Evolutionary conservation across 2,797 vertebrate species (phyloP).

Genomic region (Arnoldichthys spilopterus): DNA sequence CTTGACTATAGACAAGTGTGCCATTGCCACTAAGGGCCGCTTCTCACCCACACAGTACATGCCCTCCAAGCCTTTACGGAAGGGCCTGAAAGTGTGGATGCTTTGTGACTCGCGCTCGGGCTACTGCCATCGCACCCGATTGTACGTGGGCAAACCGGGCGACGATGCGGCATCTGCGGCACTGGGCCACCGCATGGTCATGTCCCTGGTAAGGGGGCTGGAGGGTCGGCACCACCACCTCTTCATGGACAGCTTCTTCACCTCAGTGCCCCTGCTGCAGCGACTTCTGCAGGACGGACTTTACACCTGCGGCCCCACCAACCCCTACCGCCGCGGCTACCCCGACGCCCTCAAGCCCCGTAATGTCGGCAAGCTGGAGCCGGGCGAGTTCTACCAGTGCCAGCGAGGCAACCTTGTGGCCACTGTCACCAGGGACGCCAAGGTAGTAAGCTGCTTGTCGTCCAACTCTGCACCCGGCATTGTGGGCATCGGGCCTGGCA

Average conservation of each 20-base stretch:
- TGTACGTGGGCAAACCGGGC: constrained; percentile 74
- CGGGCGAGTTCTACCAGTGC: constrained; percentile 84
- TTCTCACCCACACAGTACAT: constrained; percentile 81
- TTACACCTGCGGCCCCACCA: constrained; percentile 81
- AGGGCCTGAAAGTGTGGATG: constrained; percentile 85
- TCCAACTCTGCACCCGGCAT: constrained; percentile 83
- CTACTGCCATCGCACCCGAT: constrained; percentile 82
- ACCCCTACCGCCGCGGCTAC: constrained; percentile 77
- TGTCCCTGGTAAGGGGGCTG: constrained; percentile 78
- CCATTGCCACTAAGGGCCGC: constrained; percentile 76
- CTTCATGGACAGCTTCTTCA: constrained; percentile 85
- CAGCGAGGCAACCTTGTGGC: constrained; percentile 82
- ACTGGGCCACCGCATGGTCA: constrained; percentile 75
- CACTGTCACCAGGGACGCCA: constrained; percentile 79
- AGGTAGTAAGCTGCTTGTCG: constrained; percentile 80
- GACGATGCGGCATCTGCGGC: constrained; percentile 65
- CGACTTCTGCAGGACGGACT: constrained; percentile 77
- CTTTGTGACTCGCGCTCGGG: constrained; percentile 83
- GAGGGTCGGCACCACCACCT: constrained; percentile 82
- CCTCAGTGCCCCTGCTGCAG: constrained; percentile 80
- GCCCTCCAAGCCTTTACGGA: constrained; percentile 81
- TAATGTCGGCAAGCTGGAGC: constrained; percentile 79
- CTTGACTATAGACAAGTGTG: constrained; percentile 80
- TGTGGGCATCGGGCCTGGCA: constrained; percentile 80
- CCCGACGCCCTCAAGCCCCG: constrained; percentile 78